Percentiles rank a stretch among this genome's conserved stretches.
Evolutionary conservation across 2,888 invertebrate genomes (phyloP).

Genomic region (Tipula helvola): DNA sequence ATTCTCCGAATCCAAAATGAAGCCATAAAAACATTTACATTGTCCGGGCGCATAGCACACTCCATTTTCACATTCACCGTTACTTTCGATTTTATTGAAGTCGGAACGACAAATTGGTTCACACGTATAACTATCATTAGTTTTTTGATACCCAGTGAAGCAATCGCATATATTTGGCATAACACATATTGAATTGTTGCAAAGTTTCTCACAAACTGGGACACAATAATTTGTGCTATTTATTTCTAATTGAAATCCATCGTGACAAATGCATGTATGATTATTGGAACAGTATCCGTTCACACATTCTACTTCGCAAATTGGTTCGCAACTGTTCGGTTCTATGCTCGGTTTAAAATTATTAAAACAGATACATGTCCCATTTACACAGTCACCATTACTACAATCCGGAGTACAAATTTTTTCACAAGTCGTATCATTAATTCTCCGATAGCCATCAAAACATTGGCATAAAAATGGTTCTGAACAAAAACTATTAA

Average conservation of each 20-base stretch:
- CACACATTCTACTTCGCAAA: conserved; percentile 7
- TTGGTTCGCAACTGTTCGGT: conserved; percentile 6
- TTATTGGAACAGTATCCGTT: conserved; percentile 24
- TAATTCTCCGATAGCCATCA: conserved; percentile 27
- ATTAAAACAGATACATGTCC: conserved; percentile 19
- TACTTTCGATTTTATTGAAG: conserved; percentile 19
- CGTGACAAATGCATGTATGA: conserved; percentile 19
- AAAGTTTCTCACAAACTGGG: conserved; percentile 13
- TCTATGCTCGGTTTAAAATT: neutral
- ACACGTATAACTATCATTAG: neutral
- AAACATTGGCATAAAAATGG: conserved; percentile 45
- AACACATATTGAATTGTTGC: conserved; percentile 25
- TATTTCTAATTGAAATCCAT: conserved; percentile 9
- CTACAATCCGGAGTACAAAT: neutral
- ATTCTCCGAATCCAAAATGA: neutral
- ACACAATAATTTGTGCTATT: neutral
- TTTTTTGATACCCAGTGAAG: conserved; percentile 20
- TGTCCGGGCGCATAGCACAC: conserved; percentile 35
- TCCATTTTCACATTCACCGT: conserved; percentile 24
- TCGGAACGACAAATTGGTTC: conserved; percentile 22
- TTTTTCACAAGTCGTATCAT: neutral
- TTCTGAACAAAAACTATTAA: conserved; percentile 39
- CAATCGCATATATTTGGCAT: conserved; percentile 34
- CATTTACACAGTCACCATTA: conserved; percentile 24
- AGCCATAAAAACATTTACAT: conserved; percentile 38